A percentile compares a stretch with the other conserved stretches of the same genome.
phyloP scores from a whole-genome alignment of 2,888 invertebrate species.

The Incurvaria masculella region DNA sequence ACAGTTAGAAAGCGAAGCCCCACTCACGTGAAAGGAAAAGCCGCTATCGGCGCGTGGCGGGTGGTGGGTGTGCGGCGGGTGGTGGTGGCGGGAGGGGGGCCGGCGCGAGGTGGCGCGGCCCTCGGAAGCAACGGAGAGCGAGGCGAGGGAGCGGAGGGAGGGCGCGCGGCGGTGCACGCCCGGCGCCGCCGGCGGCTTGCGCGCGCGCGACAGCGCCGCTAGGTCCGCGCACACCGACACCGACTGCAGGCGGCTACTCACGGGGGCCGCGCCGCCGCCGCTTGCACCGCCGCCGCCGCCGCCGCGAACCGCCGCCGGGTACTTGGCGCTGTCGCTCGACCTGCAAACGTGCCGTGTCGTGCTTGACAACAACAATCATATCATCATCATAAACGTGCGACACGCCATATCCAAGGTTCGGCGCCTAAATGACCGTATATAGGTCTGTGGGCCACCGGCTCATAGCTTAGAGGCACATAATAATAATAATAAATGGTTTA shows the following conservation, averaged over 20 bases:
- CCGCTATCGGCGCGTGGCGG: constrained; percentile 35
- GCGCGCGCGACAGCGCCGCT: constrained; percentile 25
- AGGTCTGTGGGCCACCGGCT: too few species aligned
- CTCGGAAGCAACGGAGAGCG: constrained; percentile 51
- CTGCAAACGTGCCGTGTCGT: constrained; percentile 29
- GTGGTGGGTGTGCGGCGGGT: constrained; percentile 37
- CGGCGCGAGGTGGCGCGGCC: constrained; percentile 45
- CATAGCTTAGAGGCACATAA: too few species aligned
- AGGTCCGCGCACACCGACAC: constrained; percentile 24
- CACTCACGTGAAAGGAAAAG: constrained; percentile 56
- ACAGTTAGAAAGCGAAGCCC: constrained; percentile 45
- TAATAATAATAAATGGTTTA: too few species aligned
- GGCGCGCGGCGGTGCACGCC: constrained; percentile 25
- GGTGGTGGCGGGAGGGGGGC: constrained; percentile 24
- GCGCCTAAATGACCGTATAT: too few species aligned
- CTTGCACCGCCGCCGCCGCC: constrained; percentile 19
- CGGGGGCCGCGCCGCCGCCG: constrained; percentile 15
- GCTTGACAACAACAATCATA: too few species aligned
- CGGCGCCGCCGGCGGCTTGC: constrained; percentile 29
- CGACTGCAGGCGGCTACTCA: constrained; percentile 14
- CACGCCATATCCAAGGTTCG: too few species aligned
- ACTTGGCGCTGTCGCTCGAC: constrained; percentile 60
- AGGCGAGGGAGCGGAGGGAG: constrained; percentile 38
- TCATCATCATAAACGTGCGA: too few species aligned
- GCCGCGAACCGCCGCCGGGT: constrained; percentile 27